phyloP scores from a whole-genome alignment of 2,888 invertebrate species.

The Podotricha telesiphe region DNA sequence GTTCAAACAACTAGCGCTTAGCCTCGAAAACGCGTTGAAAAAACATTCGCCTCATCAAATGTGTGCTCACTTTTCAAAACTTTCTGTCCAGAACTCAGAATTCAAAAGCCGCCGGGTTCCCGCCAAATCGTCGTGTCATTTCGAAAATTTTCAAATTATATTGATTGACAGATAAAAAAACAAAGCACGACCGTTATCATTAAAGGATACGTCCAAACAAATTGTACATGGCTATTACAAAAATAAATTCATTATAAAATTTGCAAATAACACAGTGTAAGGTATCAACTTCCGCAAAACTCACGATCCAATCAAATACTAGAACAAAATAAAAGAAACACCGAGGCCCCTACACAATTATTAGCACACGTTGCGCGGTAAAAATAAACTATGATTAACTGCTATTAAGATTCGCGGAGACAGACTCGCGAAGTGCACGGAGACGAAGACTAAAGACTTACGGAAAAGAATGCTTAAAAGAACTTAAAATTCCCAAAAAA shows the following conservation, averaged over 20 bases:
- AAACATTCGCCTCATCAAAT: conserved; percentile 78
- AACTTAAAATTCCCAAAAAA: conserved; percentile 59
- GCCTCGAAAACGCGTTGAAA: conserved; percentile 84
- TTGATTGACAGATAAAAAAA: neutral
- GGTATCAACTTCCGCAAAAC: conserved; percentile 70
- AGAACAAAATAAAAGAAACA: conserved; percentile 70
- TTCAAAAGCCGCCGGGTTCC: conserved; percentile 60
- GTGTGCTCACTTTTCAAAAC: conserved; percentile 80
- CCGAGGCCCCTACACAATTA: conserved; percentile 76
- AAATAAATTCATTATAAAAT: conserved; percentile 25
- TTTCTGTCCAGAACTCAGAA: conserved; percentile 71
- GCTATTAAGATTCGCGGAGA: conserved; percentile 81
- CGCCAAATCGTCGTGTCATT: conserved; percentile 58
- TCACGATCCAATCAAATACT: conserved; percentile 70
- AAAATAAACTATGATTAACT: conserved; percentile 84
- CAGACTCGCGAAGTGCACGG: conserved; percentile 56
- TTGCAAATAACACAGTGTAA: conserved; percentile 52
- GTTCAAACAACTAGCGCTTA: conserved; percentile 84
- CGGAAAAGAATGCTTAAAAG: conserved; percentile 50
- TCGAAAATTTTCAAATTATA: conserved; percentile 6
- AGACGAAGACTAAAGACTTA: conserved; percentile 56
- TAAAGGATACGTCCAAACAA: conserved; percentile 24
- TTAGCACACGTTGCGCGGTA: conserved; percentile 81
- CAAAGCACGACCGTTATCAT: conserved; percentile 47
- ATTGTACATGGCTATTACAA: conserved; percentile 16